Conservation (phyloP, 2,797 vertebrate species). For the Diplodus sargus region DNA sequence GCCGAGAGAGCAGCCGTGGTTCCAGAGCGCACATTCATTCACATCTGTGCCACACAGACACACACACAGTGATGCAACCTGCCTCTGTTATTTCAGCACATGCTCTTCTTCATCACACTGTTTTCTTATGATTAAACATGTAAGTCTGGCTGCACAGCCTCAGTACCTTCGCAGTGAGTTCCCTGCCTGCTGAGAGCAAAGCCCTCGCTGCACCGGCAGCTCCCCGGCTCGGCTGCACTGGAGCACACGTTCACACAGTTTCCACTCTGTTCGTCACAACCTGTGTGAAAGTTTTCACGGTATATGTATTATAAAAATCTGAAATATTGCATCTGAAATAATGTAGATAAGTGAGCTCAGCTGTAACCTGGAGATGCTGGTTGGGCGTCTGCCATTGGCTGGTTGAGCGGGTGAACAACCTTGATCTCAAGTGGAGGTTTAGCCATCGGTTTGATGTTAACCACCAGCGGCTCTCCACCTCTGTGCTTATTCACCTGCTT, state of each 20-base stretch:
- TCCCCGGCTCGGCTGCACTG: conserved; percentile 56
- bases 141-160: not conserved
- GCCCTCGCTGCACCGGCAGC: conserved; percentile 87
- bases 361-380: conserved; percentile 71
- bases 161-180: conserved; percentile 88
- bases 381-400: conserved; percentile 74
- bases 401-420: conserved; percentile 87
- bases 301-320: not conserved
- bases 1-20: conserved; percentile 94
- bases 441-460: conserved; percentile 80
- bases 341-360: not conserved
- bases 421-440: conserved; percentile 83
- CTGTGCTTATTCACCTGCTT: conserved; percentile 88
- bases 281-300: conserved; percentile 71
- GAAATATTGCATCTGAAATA: too few relatives aligned
- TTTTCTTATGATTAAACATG: not conserved
- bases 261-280: conserved; percentile 77
- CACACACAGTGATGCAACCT: fast-evolving
- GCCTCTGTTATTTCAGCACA: not conserved
- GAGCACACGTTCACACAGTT: conserved; percentile 85
- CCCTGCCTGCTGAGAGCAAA: conserved; percentile 87
- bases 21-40: conserved; percentile 95
- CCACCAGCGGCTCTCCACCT: conserved; percentile 81
- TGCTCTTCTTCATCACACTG: not conserved
- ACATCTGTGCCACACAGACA: conserved; percentile 84